A percentile compares a stretch with the other conserved stretches of the same genome.
Conservation (phyloP, 2,113 vertebrate species). For the Otis tarda region DNA sequence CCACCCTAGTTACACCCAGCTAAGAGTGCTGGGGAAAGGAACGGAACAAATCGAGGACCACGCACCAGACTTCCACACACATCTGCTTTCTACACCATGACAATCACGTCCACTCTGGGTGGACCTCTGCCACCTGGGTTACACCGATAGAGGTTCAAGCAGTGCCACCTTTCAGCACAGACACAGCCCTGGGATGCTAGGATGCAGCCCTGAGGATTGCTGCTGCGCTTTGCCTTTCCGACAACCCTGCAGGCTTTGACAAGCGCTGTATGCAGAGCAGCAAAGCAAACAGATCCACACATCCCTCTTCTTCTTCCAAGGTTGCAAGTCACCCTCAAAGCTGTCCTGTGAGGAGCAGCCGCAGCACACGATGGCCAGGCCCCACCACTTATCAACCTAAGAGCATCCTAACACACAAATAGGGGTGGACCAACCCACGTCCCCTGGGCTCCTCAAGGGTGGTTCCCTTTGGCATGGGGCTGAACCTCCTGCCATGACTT, state of each 20-base stretch:
- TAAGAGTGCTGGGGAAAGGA: background rate
- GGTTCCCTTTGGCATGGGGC: rapidly evolving
- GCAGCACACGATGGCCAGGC: background rate
- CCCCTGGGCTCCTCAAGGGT: background rate
- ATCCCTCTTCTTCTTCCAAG: background rate
- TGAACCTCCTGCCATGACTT: background rate
- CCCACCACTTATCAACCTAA: rapidly evolving
- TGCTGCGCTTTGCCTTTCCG: background rate
- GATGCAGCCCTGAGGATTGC: background rate
- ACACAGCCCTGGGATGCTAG: background rate
- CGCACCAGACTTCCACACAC: background rate
- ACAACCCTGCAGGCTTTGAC: background rate
- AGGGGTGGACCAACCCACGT: background rate
- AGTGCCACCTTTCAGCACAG: background rate
- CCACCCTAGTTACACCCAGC: background rate
- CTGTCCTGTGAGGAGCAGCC: background rate
- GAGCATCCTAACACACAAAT: background rate
- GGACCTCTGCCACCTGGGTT: too few relatives aligned
- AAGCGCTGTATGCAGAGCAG: background rate
- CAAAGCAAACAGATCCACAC: background rate
- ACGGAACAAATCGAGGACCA: background rate
- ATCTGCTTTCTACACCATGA: background rate
- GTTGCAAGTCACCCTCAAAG: background rate
- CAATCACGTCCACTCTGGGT: background rate
- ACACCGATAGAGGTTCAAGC: background rate